Conservation (phyloP, 2,113 vertebrate genomes). For the Cryptotis parvus region DNA sequence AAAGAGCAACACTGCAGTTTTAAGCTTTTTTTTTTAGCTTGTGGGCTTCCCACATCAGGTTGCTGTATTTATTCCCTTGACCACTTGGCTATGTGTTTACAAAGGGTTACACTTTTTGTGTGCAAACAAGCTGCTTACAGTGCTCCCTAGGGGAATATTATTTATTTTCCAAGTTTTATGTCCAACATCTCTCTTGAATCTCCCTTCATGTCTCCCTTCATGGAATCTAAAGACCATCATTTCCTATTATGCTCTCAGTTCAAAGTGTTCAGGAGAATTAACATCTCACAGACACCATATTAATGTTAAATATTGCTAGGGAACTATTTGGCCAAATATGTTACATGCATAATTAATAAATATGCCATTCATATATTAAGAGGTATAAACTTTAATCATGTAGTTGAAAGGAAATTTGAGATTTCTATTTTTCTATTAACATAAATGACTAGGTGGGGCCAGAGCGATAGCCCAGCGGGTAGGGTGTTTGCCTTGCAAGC, state of each 20-base stretch:
- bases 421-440: background rate
- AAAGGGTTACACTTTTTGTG: too few species aligned
- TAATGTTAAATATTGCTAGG: background rate
- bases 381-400: too few species aligned
- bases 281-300: background rate
- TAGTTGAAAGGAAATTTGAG: too few species aligned
- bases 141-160: background rate
- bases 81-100: too few species aligned
- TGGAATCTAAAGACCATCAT: background rate
- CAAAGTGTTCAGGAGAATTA: background rate
- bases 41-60: background rate
- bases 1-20: background rate
- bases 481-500: too few species aligned
- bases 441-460: too few species aligned
- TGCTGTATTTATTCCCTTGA: too few species aligned
- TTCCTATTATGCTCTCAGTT: background rate
- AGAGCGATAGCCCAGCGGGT: too few species aligned
- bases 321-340: background rate
- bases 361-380: background rate
- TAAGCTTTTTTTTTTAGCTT: background rate
- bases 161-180: background rate
- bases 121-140: background rate
- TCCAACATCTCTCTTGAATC: background rate
- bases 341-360: conserved; percentile 14
- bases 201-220: background rate